A percentile compares a stretch with the other conserved stretches of the same genome.
These are phyloP conservation scores for Glaucidium brasilianum DNA, from an alignment of 2,113 vertebrate genomes.

Conservation along the genomic window DNA sequence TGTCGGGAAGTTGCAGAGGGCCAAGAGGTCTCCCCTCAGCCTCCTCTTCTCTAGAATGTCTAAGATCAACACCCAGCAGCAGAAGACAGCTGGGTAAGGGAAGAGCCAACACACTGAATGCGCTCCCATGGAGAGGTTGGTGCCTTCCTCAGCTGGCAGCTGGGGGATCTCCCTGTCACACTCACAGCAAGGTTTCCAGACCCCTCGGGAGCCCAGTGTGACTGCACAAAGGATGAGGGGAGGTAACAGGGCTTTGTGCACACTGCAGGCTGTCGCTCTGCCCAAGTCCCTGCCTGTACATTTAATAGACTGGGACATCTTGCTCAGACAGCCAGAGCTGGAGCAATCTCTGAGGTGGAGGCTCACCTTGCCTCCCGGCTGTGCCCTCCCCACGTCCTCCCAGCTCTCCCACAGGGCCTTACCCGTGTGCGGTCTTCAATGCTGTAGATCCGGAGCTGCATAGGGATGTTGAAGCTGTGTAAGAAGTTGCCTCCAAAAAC, in stretches of 20 bases:
- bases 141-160: neutral
- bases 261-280: neutral
- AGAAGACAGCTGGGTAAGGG: neutral
- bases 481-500: constrained; percentile 98
- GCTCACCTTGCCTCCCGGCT: neutral
- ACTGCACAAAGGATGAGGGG: neutral
- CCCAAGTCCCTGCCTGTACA: neutral
- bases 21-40: too few species aligned
- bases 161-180: neutral
- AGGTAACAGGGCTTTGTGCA: neutral
- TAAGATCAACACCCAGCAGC: neutral
- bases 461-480: constrained; percentile 98
- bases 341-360: neutral
- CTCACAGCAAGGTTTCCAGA: neutral
- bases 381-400: neutral
- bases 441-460: constrained; percentile 96
- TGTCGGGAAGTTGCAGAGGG: too few species aligned
- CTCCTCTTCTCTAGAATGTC: neutral
- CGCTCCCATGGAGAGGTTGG: neutral
- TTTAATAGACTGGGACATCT: neutral
- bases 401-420: neutral
- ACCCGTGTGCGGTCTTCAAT: constrained; percentile 97
- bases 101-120: neutral
- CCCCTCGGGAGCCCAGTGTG: neutral
- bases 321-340: fast-evolving